Evolutionary conservation across 2,113 vertebrate genomes (phyloP).

Genomic region (Porphyrio hochstetteri): DNA sequence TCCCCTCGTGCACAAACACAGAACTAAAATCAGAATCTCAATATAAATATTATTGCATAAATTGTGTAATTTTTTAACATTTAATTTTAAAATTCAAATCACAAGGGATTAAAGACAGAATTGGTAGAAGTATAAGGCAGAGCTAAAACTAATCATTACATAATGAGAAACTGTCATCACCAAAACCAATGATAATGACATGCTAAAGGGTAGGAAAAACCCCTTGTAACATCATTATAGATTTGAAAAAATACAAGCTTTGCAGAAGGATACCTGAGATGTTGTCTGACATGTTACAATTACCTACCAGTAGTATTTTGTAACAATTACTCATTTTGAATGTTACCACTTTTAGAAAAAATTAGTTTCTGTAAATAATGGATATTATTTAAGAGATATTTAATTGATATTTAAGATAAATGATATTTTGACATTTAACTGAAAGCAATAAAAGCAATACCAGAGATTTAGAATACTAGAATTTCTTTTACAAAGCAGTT

Average conservation of each 20-base stretch:
- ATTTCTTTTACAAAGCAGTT: neutral
- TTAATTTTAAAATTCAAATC: neutral
- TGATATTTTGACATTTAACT: neutral
- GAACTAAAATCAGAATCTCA: neutral
- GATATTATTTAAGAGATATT: neutral
- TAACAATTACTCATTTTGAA: neutral
- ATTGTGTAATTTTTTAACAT: neutral
- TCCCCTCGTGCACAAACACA: neutral
- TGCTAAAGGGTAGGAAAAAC: neutral
- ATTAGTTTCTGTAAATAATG: neutral
- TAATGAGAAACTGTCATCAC: neutral
- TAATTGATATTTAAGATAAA: neutral
- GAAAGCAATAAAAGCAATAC: neutral
- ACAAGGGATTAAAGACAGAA: neutral
- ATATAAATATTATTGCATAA: neutral
- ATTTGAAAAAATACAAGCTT: neutral
- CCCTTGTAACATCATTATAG: neutral
- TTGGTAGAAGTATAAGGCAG: neutral
- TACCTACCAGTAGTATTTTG: neutral
- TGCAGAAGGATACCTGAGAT: rapidly evolving
- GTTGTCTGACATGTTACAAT: neutral
- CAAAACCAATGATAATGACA: neutral
- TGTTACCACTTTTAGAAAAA: neutral
- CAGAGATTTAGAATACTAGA: neutral
- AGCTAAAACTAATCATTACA: neutral